A percentile compares a stretch with the other conserved stretches of the same genome.
Evolutionary conservation across 2,888 invertebrate genomes (phyloP).

Genomic region (Drosophila prolongata): DNA sequence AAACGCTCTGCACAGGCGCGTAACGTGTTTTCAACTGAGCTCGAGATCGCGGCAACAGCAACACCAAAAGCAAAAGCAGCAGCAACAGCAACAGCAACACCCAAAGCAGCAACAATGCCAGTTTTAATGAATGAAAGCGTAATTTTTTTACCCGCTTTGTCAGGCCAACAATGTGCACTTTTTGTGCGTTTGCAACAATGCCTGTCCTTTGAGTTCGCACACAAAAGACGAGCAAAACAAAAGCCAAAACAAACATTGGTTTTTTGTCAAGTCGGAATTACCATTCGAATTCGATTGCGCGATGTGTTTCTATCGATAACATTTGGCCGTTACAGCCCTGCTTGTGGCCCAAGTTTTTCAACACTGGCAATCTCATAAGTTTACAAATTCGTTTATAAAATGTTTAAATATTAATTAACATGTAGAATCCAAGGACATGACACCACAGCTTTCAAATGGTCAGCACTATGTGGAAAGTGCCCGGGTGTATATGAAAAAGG

Average conservation of each 20-base stretch:
- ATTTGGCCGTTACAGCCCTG: neutral
- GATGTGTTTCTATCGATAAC: neutral
- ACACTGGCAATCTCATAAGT: neutral
- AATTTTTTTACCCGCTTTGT: slow-evolving; percentile 60
- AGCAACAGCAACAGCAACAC: slow-evolving; percentile 21
- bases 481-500: slow-evolving; percentile 44
- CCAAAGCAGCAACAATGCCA: slow-evolving; percentile 57
- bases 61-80: slow-evolving; percentile 20
- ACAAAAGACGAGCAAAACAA: slow-evolving; percentile 53
- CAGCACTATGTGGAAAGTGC: slow-evolving; percentile 40
- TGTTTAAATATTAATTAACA: neutral
- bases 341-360: neutral
- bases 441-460: neutral
- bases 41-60: slow-evolving; percentile 38
- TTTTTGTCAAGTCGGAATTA: neutral
- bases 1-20: slow-evolving; percentile 76
- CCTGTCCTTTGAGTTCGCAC: slow-evolving; percentile 62
- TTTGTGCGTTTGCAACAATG: slow-evolving; percentile 57
- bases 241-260: slow-evolving; percentile 8
- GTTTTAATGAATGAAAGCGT: slow-evolving; percentile 75
- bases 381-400: neutral
- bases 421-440: neutral
- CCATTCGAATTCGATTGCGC: slow-evolving; percentile 9
- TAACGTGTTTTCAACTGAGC: slow-evolving; percentile 75
- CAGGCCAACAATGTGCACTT: slow-evolving; percentile 57